These are phyloP conservation scores for Enteromius afrohamiltoni DNA, from an alignment of 2,797 vertebrate species.

Conservation along the genomic window DNA sequence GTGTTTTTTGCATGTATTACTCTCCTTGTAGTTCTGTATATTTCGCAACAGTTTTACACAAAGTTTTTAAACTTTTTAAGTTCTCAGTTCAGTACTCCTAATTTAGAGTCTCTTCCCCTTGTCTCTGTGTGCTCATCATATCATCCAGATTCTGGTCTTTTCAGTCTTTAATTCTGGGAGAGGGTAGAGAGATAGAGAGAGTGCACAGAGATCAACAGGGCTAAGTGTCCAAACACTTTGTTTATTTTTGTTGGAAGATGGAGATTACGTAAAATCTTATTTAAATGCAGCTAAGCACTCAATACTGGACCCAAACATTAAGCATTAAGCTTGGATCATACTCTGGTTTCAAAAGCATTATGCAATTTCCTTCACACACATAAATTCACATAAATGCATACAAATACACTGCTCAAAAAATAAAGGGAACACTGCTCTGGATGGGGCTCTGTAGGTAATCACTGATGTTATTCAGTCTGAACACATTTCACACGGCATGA, in stretches of 20 bases:
- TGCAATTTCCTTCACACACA: slow-evolving; percentile 29
- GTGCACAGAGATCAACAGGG: not conserved
- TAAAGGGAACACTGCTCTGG: too few species aligned
- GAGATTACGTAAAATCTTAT: slow-evolving; percentile 37
- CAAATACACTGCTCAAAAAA: not conserved
- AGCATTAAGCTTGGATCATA: slow-evolving; percentile 41
- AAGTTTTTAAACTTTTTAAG: not conserved
- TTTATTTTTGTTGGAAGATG: slow-evolving; percentile 49
- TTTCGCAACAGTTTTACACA: not conserved
- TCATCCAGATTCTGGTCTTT: slow-evolving; percentile 10
- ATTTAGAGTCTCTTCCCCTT: slow-evolving; percentile 16
- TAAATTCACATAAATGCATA: slow-evolving; percentile 22
- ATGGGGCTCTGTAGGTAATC: too few species aligned
- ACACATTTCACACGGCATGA: too few species aligned
- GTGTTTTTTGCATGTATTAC: not conserved
- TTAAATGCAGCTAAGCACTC: slow-evolving; percentile 26
- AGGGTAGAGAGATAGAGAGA: slow-evolving; percentile 20
- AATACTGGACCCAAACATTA: slow-evolving; percentile 44
- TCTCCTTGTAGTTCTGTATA: not conserved
- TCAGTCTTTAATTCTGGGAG: slow-evolving; percentile 25
- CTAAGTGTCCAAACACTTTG: slow-evolving; percentile 29
- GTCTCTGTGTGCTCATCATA: slow-evolving; percentile 19
- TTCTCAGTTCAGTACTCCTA: not conserved
- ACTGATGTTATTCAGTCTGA: too few species aligned
- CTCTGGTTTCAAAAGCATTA: slow-evolving; percentile 33